A percentile compares a stretch with the other conserved stretches of the same genome.
Evolutionary conservation across 64 coral and sea anemone species (phyloP).

Genomic region (Montipora foliosa): DNA sequence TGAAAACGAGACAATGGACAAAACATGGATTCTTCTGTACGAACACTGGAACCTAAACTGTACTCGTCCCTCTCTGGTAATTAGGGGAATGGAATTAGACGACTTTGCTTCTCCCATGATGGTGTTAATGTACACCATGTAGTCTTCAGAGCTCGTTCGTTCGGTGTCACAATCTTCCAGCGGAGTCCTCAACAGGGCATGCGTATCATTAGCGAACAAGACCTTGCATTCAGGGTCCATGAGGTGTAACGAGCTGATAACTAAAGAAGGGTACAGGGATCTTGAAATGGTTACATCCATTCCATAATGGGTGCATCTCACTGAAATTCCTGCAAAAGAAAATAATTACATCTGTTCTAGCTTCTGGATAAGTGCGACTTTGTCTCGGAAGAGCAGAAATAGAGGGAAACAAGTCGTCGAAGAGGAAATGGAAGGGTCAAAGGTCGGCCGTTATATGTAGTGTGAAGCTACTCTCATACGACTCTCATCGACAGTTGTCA

Average conservation of each 20-base stretch:
- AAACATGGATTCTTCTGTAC: slow-evolving; percentile 14
- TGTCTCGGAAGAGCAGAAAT: too few relatives aligned
- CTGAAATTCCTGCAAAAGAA: not conserved
- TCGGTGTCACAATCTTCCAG: slow-evolving; percentile 14
- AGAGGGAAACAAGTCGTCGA: too few relatives aligned
- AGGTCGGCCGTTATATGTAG: too few relatives aligned
- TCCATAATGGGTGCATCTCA: slow-evolving; percentile 22
- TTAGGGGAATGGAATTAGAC: not conserved
- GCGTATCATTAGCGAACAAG: slow-evolving; percentile 10
- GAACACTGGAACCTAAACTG: slow-evolving; percentile 42
- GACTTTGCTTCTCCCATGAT: slow-evolving; percentile 22
- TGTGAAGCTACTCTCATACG: too few relatives aligned
- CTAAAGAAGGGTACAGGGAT: not conserved
- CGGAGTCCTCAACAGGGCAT: slow-evolving; percentile 28
- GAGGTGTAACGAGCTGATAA: not conserved
- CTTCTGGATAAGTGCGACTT: too few relatives aligned
- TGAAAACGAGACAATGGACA: slow-evolving; percentile 40
- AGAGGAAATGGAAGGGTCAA: too few relatives aligned
- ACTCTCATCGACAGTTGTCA: too few relatives aligned
- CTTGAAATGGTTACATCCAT: slow-evolving; percentile 25
- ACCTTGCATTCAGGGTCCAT: slow-evolving; percentile 23
- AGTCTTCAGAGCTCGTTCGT: not conserved
- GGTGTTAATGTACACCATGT: slow-evolving; percentile 7
- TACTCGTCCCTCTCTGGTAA: slow-evolving; percentile 10
- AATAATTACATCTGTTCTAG: not conserved